These are phyloP conservation scores for Glaucopsyche alexis DNA, from an alignment of 2,888 invertebrate genomes.

Conservation along the genomic window DNA sequence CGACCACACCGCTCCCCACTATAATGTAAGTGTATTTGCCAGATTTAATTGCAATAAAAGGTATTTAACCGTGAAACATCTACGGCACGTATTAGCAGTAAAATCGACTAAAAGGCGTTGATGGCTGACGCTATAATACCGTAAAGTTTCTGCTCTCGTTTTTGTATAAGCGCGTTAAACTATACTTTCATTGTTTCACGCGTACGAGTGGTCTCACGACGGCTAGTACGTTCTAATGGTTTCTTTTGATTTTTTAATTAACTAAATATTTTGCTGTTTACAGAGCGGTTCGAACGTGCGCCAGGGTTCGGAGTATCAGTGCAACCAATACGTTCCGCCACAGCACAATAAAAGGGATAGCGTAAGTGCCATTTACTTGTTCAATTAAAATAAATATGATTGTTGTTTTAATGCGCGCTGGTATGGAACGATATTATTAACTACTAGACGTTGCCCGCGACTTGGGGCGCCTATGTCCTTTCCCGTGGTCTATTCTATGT, in stretches of 20 bases:
- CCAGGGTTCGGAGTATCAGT: slow-evolving; percentile 70
- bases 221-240: not conserved
- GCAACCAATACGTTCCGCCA: slow-evolving; percentile 69
- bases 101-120: not conserved
- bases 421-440: not conserved
- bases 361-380: slow-evolving; percentile 51
- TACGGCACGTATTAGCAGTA: not conserved
- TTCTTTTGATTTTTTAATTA: not conserved
- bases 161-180: no score
- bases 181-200: no score
- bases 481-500: no score
- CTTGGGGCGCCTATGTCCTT: no score
- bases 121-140: no score
- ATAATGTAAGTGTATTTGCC: slow-evolving; percentile 46
- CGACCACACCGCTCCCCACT: slow-evolving; percentile 65
- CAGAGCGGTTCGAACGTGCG: slow-evolving; percentile 66
- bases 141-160: no score
- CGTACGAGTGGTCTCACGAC: no score
- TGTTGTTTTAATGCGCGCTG: not conserved
- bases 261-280: slow-evolving; percentile 32
- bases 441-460: not conserved
- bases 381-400: not conserved
- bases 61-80: not conserved
- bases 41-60: not conserved
- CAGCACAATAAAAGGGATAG: slow-evolving; percentile 73